A percentile compares a stretch with the other conserved stretches of the same genome.
Conservation (phyloP, 1,140 invertebrate species). For the Drosophila ogumai region DNA sequence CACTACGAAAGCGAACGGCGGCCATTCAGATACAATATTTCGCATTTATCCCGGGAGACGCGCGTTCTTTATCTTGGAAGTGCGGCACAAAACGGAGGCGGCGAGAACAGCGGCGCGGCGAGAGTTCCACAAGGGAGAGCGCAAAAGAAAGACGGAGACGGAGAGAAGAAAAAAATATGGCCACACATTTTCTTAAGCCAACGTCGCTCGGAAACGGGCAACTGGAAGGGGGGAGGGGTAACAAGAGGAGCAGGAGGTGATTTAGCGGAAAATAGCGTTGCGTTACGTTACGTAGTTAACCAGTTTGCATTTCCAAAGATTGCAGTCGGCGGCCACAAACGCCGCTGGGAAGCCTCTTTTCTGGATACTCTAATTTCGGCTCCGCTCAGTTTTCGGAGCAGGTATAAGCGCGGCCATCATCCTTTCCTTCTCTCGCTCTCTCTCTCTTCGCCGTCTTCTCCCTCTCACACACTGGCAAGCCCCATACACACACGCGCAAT, state of each 20-base stretch:
- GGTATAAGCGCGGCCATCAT: constrained; percentile 71
- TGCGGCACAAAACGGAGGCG: constrained; percentile 76
- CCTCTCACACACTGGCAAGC: constrained; percentile 19
- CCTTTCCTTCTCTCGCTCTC: constrained; percentile 34
- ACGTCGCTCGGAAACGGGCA: constrained; percentile 18
- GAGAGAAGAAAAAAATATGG: constrained; percentile 78
- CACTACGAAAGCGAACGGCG: constrained; percentile 6
- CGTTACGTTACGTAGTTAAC: constrained; percentile 74
- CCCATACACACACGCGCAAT: constrained; percentile 22
- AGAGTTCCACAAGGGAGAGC: constrained; percentile 70
- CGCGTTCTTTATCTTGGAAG: constrained; percentile 78
- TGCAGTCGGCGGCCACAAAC: constrained; percentile 45
- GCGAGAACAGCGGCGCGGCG: constrained; percentile 64
- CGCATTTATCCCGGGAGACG: constrained; percentile 69
- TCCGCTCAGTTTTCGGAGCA: constrained; percentile 58
- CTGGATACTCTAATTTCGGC: constrained; percentile 55
- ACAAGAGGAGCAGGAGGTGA: constrained; percentile 8
- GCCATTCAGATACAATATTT: constrained; percentile 67
- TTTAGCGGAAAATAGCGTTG: constrained; percentile 74
- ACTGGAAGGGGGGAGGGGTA: neutral
- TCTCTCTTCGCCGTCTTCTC: constrained; percentile 19
- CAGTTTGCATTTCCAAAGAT: constrained; percentile 65
- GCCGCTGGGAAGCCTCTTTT: constrained; percentile 38
- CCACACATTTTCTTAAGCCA: constrained; percentile 80
- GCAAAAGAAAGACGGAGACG: constrained; percentile 60